Evolutionary conservation across 2,113 vertebrate genomes (phyloP).

Genomic region (Leptocoma aspasia): DNA sequence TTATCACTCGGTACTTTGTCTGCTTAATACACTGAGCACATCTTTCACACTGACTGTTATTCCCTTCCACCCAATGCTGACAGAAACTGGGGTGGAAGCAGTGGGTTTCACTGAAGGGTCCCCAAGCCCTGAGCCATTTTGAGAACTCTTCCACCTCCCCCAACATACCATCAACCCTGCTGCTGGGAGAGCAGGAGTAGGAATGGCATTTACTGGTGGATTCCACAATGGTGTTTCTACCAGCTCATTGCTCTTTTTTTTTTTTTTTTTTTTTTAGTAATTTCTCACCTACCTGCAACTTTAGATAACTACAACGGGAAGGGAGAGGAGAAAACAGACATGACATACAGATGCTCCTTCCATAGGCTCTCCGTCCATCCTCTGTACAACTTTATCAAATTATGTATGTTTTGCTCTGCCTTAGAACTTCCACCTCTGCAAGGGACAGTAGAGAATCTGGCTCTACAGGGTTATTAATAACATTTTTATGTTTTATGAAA

Average conservation of each 20-base stretch:
- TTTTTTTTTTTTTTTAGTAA: not conserved
- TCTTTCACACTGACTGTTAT: not conserved
- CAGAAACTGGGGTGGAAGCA: not conserved
- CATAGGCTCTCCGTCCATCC: not conserved
- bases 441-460: not conserved
- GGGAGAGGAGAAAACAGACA: not conserved
- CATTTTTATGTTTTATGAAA: not conserved
- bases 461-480: not conserved
- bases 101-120: not conserved
- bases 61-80: not conserved
- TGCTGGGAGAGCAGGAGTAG: not conserved
- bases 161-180: not conserved
- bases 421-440: not conserved
- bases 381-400: not conserved
- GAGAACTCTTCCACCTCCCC: not conserved
- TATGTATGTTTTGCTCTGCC: not conserved
- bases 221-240: not conserved
- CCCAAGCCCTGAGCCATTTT: not conserved
- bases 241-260: not conserved
- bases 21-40: slow-evolving; percentile 10
- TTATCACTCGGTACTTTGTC: not conserved
- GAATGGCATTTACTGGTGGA: not conserved
- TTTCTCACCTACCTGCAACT: not conserved
- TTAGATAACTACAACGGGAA: not conserved
- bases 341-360: not conserved